Base-by-base conservation (phyloP, 2,113 vertebrate genomes). In the Perca flavescens region DNA sequence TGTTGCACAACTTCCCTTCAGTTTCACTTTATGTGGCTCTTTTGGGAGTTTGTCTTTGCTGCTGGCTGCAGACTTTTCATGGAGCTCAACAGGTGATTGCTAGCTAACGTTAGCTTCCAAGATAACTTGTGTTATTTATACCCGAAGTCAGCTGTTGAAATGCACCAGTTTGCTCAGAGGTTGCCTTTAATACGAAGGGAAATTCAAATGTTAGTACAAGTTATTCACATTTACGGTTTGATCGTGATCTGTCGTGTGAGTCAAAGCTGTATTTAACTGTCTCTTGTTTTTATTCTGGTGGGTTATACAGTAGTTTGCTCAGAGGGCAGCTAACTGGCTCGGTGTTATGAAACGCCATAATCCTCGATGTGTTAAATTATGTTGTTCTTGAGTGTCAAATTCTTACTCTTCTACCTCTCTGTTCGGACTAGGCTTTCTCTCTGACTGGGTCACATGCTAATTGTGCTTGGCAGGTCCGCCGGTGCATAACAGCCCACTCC, bases 391-490 rank as follows among this genome's bases (percentile, higher is more conserved):
- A 40, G n/a, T 22, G 64, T 79, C 31, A 82, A 19, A 85, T 85
- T 76, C 54, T 62, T 68, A 43, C 40, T 58, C 88, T 80, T 75
- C 61, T 25, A 16, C 67, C 66, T 47, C 53, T 70, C 60, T 80
- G 68, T 63, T 68, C 70, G 53, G 65, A 74, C 74, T 69, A 60
- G 47, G 66, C 50, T 69, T 74, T 67, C 69, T 71, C 74, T 83
- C 77, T 90, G 70, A 64, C 77, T 83, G 86, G 79, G 85, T 95
- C 94, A 93, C 92, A 92, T 94, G 79, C 63, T 94, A 87, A 93
- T 93, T 92, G 93, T 87, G 82, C 88, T 90, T 94, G 92, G 88
- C 92, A 95, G 88, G 82, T 92, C 89, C 76, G 87, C 77, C 61
- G 78, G 87, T 78, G 83, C 88, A 86, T 79, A 84, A 89, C 77